These are phyloP conservation scores for Neodiprion pinetum DNA, from an alignment of 1,140 invertebrate genomes.

Conservation along the genomic window DNA sequence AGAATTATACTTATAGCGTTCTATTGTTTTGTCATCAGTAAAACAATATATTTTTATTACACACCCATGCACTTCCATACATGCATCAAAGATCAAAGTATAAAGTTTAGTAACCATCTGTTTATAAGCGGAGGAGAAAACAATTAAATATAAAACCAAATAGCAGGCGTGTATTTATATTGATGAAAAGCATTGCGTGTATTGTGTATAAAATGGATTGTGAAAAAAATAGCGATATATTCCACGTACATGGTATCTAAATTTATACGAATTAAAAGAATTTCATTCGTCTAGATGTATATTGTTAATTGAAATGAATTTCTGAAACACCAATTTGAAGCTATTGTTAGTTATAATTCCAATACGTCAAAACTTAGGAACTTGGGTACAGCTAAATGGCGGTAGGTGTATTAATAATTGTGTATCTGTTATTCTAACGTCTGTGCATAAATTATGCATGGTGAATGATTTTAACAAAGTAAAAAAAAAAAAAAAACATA, in stretches of 20 bases:
- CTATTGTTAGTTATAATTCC: background rate
- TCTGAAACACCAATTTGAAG: background rate
- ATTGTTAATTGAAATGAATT: background rate
- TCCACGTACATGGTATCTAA: background rate
- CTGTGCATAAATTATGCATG: too few relatives aligned
- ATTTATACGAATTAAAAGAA: background rate
- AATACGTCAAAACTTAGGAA: background rate
- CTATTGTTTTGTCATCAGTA: background rate
- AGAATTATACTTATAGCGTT: background rate
- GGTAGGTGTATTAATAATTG: background rate
- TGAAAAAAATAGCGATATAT: background rate
- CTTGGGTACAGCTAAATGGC: background rate
- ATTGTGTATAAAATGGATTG: background rate
- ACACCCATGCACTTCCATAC: too few relatives aligned
- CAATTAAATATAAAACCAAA: too few relatives aligned
- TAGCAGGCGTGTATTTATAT: background rate
- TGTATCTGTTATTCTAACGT: background rate
- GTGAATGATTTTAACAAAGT: too few relatives aligned
- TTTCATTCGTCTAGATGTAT: too few relatives aligned
- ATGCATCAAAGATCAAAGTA: too few relatives aligned
- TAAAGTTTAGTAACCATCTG: too few relatives aligned
- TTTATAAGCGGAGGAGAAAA: too few relatives aligned
- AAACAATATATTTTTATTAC: background rate
- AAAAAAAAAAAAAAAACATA: too few relatives aligned
- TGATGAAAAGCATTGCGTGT: background rate